A percentile compares a stretch with the other conserved stretches of the same genome.
Evolutionary conservation across 1,140 invertebrate species (phyloP).

Genomic region (Teleogryllus occipitalis): DNA sequence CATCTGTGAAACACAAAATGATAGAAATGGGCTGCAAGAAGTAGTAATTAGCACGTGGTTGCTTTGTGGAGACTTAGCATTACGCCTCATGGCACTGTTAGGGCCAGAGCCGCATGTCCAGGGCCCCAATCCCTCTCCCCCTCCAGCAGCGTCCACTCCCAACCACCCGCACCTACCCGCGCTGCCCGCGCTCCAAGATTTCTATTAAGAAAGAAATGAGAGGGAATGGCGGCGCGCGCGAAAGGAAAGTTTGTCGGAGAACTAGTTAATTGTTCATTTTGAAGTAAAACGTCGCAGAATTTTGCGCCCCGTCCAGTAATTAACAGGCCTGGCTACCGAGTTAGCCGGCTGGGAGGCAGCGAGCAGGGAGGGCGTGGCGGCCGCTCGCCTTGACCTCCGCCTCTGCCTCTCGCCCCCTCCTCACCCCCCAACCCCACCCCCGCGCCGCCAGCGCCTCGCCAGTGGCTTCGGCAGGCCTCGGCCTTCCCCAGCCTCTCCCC

Average conservation of each 20-base stretch:
- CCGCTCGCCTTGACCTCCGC: not conserved
- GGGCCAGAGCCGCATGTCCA: no score
- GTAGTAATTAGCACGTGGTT: no score
- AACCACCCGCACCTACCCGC: not conserved
- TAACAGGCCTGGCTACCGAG: not conserved
- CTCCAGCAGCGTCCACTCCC: no score
- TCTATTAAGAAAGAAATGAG: conserved; percentile 5
- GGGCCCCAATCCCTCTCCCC: not conserved
- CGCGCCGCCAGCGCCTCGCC: no score
- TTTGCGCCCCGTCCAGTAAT: not conserved
- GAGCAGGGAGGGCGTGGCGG: not conserved
- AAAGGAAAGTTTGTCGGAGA: not conserved
- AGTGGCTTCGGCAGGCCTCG: no score
- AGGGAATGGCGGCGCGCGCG: not conserved
- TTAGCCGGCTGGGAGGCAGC: not conserved
- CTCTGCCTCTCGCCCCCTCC: not conserved
- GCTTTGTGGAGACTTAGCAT: no score
- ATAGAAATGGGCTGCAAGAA: no score
- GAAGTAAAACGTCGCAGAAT: not conserved
- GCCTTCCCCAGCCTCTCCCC: no score
- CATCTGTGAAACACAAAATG: no score
- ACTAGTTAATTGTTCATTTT: conserved; percentile 1
- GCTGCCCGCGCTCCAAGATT: not conserved
- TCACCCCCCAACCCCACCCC: not conserved
- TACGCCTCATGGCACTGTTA: no score